Evolutionary conservation across 2,113 vertebrate species (phyloP), one percentile per base, ranked within the genome.

Genomic region (Tachycineta bicolor): DNA sequence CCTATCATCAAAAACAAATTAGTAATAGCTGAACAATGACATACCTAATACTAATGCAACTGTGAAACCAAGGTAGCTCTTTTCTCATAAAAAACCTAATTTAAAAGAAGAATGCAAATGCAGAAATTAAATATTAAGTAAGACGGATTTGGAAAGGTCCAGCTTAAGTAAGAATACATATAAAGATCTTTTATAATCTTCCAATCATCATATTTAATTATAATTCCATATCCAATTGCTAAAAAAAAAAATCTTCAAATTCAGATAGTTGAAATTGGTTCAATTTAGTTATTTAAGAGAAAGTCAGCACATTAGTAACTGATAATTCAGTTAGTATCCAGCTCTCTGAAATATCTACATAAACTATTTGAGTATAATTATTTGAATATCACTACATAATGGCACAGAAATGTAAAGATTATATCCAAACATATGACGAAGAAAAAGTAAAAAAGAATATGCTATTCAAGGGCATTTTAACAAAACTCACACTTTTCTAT

Each of bases 221-320:
- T 53, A 68, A 83, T 56, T 85, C 82, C 31, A 58, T 52, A 83
- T 31, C 13, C 22, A 83, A 28, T 10, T 86, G 64, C 34, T 86
- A n/a, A n/a, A n/a, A 91, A 91, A 94, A 92, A 62, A 53, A 10
- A 65, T 83, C 22, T 43, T 81, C 29, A 78, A 89, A 94, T 94
- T 94, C 29, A 87, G 47, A 56, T 1, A 56, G 39, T 33, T 68
- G 58, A 37, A 46, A 64, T 3, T 37, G 33, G 44, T 60, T 85
- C 28, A 71, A 44, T 85, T 71, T 52, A 82, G 33, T 52, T 73
- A 76, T 37, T 76, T 46, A 92, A 68, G 44, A 74, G 37, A 78
- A 94, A 83, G 24, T 84, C 17, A 58, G n/a, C 29, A 60, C 13
- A 76, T 58, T 26, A 59, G 34, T 83, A 95, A 89, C 19, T 31